Evolutionary conservation across 1,140 invertebrate species (phyloP).

Genomic region (Aphaenogaster floridana): DNA sequence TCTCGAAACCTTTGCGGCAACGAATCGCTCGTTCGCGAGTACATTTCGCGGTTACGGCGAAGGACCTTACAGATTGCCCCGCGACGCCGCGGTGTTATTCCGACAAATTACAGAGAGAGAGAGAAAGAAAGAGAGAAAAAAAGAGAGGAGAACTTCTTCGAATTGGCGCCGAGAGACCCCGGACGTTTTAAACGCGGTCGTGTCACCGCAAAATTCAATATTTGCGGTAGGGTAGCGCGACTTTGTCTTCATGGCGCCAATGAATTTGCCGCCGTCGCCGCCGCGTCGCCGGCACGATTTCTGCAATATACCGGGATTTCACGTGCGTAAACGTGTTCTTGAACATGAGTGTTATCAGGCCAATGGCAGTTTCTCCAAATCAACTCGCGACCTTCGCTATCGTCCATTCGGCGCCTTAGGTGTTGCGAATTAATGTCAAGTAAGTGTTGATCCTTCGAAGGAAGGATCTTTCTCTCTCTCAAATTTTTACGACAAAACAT

Average conservation of each 20-base stretch:
- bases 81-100: conserved; percentile 48
- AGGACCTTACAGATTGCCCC: conserved; percentile 35
- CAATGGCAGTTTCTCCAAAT: neutral
- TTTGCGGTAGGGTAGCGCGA: conserved; percentile 52
- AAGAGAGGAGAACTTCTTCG: conserved; percentile 39
- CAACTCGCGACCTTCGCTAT: conserved; percentile 23
- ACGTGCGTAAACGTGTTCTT: neutral
- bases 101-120: conserved; percentile 58
- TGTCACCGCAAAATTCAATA: conserved; percentile 70
- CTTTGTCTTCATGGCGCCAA: conserved; percentile 61
- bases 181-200: conserved; percentile 30
- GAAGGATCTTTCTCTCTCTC: neutral
- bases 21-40: conserved; percentile 59
- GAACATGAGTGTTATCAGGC: neutral
- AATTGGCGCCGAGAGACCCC: conserved; percentile 14
- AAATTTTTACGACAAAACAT: neutral
- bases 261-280: conserved; percentile 50
- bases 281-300: conserved; percentile 22
- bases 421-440: conserved; percentile 6
- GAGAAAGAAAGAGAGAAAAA: neutral
- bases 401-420: neutral
- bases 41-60: conserved; percentile 56
- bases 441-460: neutral
- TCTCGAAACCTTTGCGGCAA: conserved; percentile 44
- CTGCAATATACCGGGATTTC: conserved; percentile 24